Evolutionary conservation across 2,113 vertebrate genomes (phyloP).

Genomic region (Nanorana parkeri): DNA sequence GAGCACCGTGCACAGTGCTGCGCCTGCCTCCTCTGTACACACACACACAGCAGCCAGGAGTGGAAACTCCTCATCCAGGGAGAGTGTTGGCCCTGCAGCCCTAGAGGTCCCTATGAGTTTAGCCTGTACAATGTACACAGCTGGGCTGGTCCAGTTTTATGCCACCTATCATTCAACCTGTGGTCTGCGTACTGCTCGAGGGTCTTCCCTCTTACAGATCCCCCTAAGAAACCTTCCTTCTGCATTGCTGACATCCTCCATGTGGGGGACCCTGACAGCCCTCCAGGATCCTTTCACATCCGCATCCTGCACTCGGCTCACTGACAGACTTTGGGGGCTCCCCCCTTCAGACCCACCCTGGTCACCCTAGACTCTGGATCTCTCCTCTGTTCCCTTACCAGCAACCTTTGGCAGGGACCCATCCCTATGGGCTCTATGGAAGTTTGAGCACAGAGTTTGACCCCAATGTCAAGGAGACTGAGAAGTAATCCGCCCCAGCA

Average conservation of each 20-base stretch:
- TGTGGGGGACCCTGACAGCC: constrained; percentile 81
- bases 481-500: constrained; percentile 78
- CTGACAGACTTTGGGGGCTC: constrained; percentile 74
- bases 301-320: constrained; percentile 78
- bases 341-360: constrained; percentile 77
- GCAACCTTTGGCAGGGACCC: constrained; percentile 61
- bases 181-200: constrained; percentile 94
- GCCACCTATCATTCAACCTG: constrained; percentile 92
- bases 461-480: constrained; percentile 89
- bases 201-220: constrained; percentile 85
- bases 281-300: constrained; percentile 81
- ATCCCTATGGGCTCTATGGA: constrained; percentile 66
- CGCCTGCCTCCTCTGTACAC: no score
- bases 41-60: background rate
- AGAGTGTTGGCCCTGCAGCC: background rate
- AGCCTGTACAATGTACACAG: constrained; percentile 86
- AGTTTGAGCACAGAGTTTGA: constrained; percentile 92
- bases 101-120: background rate
- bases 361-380: constrained; percentile 80
- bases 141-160: constrained; percentile 94
- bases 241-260: constrained; percentile 96
- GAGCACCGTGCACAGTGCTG: no score
- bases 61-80: no score
- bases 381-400: constrained; percentile 71
- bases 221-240: constrained; percentile 92